Percentiles rank a stretch among this genome's conserved stretches.
These are phyloP conservation scores for Typhlichthys subterraneus DNA, from an alignment of 2,797 vertebrate genomes.

Conservation along the genomic window DNA sequence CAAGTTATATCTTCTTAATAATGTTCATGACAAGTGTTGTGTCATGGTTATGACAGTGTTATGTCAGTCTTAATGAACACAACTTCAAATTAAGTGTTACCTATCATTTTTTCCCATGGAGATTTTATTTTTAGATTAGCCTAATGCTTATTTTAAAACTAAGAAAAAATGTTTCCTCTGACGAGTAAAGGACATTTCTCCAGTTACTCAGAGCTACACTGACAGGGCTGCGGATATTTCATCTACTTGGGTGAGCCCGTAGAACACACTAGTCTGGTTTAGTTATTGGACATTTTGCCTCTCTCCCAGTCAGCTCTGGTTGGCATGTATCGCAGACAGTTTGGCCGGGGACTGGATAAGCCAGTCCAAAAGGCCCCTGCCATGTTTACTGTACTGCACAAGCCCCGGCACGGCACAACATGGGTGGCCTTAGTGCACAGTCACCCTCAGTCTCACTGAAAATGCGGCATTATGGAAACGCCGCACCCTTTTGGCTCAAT, in stretches of 20 bases:
- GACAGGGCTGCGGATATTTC: conserved; percentile 49
- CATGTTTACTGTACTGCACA: conserved; percentile 72
- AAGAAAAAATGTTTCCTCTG: conserved; percentile 49
- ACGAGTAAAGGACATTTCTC: conserved; percentile 72
- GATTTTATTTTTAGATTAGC: conserved; percentile 21
- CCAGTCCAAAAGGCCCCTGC: conserved; percentile 70
- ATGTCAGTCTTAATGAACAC: too few relatives aligned
- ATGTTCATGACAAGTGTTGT: too few relatives aligned
- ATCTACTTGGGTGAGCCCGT: conserved; percentile 44
- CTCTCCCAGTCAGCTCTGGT: conserved; percentile 68
- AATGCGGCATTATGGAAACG: conserved; percentile 67
- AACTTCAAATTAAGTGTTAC: too few relatives aligned
- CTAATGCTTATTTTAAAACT: conserved; percentile 40
- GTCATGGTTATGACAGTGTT: too few relatives aligned
- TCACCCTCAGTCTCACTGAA: conserved; percentile 67
- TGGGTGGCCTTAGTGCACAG: conserved; percentile 74
- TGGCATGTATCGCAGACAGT: conserved; percentile 66
- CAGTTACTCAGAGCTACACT: conserved; percentile 48
- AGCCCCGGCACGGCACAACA: conserved; percentile 68
- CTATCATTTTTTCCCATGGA: neutral
- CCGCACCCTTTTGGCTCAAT: conserved; percentile 57
- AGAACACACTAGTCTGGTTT: conserved; percentile 49
- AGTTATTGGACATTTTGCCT: conserved; percentile 58
- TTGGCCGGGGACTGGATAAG: conserved; percentile 69
- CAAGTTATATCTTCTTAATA: too few relatives aligned